phyloP scores from a whole-genome alignment of 2,797 vertebrate species.

The Leontocebus nigricollis region DNA sequence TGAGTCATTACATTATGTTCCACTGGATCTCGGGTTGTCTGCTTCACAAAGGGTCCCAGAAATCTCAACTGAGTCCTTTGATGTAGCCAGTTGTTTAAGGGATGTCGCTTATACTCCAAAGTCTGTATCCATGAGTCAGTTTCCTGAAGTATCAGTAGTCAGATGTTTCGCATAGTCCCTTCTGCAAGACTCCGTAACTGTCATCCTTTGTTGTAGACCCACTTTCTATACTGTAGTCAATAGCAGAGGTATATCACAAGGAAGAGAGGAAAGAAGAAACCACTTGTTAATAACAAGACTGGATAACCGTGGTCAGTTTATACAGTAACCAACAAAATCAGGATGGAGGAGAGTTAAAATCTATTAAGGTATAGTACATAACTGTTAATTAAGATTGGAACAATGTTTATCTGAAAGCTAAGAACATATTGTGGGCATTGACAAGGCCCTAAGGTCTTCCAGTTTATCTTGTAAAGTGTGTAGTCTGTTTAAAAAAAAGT shows the following conservation, averaged over 20 bases:
- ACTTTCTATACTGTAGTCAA: neutral
- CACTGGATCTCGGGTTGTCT: neutral
- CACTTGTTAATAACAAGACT: neutral
- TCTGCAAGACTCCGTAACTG: neutral
- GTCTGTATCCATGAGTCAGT: neutral
- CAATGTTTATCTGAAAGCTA: neutral
- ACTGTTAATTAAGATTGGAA: neutral
- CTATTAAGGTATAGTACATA: neutral
- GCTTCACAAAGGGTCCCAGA: neutral
- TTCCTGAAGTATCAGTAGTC: neutral
- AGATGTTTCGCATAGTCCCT: neutral
- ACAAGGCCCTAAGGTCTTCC: neutral
- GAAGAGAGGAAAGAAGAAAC: neutral
- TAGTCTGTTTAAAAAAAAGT: neutral
- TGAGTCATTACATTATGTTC: neutral
- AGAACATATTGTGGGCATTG: neutral
- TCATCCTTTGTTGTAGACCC: neutral
- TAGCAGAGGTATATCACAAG: neutral
- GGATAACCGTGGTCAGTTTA: neutral
- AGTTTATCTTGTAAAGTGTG: neutral
- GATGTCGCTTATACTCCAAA: neutral
- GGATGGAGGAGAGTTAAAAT: neutral
- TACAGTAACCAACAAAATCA: neutral
- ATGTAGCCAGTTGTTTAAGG: neutral
- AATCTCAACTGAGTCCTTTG: neutral